phyloP scores from a whole-genome alignment of 2,888 invertebrate genomes.

The Napeogenes inachia region DNA sequence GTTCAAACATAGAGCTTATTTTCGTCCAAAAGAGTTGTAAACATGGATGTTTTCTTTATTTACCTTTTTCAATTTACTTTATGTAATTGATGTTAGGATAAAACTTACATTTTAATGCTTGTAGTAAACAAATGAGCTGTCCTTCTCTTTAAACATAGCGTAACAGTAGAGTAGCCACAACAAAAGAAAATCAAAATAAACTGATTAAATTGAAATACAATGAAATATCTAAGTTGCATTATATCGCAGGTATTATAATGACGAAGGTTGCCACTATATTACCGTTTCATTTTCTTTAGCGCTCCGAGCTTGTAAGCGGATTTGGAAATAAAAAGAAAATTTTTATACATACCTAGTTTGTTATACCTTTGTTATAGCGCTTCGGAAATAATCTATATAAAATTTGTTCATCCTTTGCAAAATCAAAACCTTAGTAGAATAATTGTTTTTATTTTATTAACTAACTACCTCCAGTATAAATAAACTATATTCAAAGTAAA shows the following conservation, averaged over 20 bases:
- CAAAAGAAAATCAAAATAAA: too few species aligned
- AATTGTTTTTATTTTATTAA: not conserved
- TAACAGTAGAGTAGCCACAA: too few species aligned
- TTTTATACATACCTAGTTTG: not conserved
- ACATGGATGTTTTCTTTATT: too few species aligned
- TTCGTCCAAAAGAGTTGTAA: conserved; percentile 1
- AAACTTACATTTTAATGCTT: too few species aligned
- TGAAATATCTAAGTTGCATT: not conserved
- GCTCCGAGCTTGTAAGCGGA: conserved; percentile 5
- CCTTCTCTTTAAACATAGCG: too few species aligned
- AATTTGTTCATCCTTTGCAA: not conserved
- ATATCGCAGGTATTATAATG: not conserved
- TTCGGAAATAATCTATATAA: not conserved
- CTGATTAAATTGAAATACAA: not conserved
- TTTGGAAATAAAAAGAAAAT: not conserved
- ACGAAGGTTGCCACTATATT: not conserved
- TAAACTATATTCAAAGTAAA: too few species aligned
- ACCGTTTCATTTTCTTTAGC: not conserved
- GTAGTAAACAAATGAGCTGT: too few species aligned
- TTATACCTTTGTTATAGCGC: conserved; percentile 4
- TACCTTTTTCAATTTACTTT: too few species aligned
- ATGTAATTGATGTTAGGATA: too few species aligned
- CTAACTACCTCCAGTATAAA: not conserved
- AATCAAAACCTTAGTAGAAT: not conserved
- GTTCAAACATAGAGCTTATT: conserved; percentile 21